Base-by-base conservation (phyloP, 2,797 vertebrate species). In the Fundulus diaphanus region DNA sequence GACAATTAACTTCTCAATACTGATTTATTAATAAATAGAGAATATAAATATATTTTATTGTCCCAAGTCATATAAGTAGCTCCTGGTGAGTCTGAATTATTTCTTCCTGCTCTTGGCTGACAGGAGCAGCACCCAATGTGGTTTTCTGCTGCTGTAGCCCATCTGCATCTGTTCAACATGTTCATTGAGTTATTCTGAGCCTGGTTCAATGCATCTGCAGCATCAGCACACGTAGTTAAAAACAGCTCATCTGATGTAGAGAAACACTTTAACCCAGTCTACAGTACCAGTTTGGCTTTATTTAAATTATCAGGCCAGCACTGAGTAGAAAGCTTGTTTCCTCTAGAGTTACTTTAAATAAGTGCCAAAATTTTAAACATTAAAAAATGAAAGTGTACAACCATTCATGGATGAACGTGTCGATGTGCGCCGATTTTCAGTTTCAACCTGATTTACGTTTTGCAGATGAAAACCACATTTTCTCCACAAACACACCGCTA, bases 321-420 rank as follows among this genome's bases (percentile, higher is more conserved):
- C 51, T 85, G 88, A 92, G 93, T 87, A 92, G 94, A 93, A 90
- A 85, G 27, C 2, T 40, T 24, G 40, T 85, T 93, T 91, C 88
- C 83, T 90, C 89, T 90, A 90, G 88, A 88, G 74, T 92, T 92
- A 90, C 86, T 94, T n/a, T 94, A 95, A 95, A 94, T 95, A 92
- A 88, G 83, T 88, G 81, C 90, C 92, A 93, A 84, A 89, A 90
- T 18, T 51, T 88, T 72, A 85, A 92, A 94, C 93, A 94, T 93
- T 95, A 89, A 92, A 87, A 92, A 93, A 92, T 89, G 81, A 93
- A 93, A 94, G 92, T 94, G 82, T 93, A 94, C 94, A 93, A 89
- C 91, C 81, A 85, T 81, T 84, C 56, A 81, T 92, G 78, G 88
- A 87, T 75, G 89, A 90, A 77, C 80, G 76, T 82, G 85, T 88